A percentile compares a stretch with the other conserved stretches of the same genome.
phyloP scores from a whole-genome alignment of 2,888 invertebrate species.

The Capitulum mitella region DNA sequence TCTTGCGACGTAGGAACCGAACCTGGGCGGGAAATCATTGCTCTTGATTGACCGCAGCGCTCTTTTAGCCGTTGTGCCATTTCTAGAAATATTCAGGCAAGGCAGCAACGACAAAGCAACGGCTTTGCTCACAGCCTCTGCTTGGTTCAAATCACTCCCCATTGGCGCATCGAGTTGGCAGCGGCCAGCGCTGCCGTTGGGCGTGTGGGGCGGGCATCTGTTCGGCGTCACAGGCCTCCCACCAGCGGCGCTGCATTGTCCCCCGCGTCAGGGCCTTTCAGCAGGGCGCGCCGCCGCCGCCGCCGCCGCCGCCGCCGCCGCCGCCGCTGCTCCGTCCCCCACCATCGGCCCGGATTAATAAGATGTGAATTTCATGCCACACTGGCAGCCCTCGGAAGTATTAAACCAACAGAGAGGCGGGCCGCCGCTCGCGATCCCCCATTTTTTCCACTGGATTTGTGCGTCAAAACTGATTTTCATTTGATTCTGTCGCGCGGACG shows the following conservation, averaged over 20 bases:
- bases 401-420: constrained; percentile 5
- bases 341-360: constrained; percentile 15
- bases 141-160: no score
- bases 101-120: no score
- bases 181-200: no score
- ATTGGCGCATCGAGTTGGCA: no score
- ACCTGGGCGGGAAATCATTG: no score
- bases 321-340: background rate
- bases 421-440: background rate
- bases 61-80: no score
- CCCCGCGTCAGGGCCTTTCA: background rate
- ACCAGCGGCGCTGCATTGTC: background rate
- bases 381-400: background rate
- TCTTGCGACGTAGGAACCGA: no score
- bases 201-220: background rate
- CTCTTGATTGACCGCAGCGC: no score
- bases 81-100: no score
- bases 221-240: background rate
- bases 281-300: background rate
- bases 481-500: background rate
- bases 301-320: background rate
- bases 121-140: no score
- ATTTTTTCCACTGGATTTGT: constrained; percentile 24
- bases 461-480: constrained; percentile 26
- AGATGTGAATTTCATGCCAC: constrained; percentile 24